These are phyloP conservation scores for Bombus difficillimus DNA, from an alignment of 1,140 invertebrate species.

Conservation along the genomic window DNA sequence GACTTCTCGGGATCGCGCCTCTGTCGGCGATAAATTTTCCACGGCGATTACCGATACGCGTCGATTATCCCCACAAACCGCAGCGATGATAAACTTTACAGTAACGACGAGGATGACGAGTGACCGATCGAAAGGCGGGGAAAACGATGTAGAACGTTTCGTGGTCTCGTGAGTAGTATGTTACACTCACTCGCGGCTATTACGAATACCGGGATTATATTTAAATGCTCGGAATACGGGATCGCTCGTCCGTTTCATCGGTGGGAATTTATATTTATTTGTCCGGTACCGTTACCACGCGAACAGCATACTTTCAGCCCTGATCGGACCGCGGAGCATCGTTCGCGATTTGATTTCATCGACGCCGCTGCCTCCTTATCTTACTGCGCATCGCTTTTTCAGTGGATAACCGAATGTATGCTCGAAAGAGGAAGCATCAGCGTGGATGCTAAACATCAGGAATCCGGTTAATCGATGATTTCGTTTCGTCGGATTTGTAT, in stretches of 20 bases:
- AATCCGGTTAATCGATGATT: too few species aligned
- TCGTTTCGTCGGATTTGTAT: too few species aligned
- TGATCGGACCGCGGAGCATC: background rate
- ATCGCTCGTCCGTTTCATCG: background rate
- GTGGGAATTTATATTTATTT: slow-evolving; percentile 27
- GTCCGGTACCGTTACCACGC: slow-evolving; percentile 23
- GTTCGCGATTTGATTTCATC: slow-evolving; percentile 28
- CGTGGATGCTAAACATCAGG: too few species aligned
- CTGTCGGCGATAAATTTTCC: slow-evolving; percentile 59
- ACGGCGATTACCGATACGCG: slow-evolving; percentile 62
- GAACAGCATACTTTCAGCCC: background rate
- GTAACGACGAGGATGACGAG: slow-evolving; percentile 42
- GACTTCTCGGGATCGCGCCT: slow-evolving; percentile 59
- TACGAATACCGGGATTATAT: slow-evolving; percentile 13
- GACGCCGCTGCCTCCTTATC: background rate
- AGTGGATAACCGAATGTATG: too few species aligned
- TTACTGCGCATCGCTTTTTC: too few species aligned
- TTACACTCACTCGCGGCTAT: background rate
- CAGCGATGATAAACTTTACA: slow-evolving; percentile 54
- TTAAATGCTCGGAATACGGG: slow-evolving; percentile 9
- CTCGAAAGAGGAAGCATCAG: too few species aligned
- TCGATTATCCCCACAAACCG: slow-evolving; percentile 53
- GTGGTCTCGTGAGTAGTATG: background rate
- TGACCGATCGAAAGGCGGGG: slow-evolving; percentile 6
- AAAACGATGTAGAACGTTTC: slow-evolving; percentile 16